Evolutionary conservation across 2,888 invertebrate species (phyloP).

Genomic region (Pandemis heparana): DNA sequence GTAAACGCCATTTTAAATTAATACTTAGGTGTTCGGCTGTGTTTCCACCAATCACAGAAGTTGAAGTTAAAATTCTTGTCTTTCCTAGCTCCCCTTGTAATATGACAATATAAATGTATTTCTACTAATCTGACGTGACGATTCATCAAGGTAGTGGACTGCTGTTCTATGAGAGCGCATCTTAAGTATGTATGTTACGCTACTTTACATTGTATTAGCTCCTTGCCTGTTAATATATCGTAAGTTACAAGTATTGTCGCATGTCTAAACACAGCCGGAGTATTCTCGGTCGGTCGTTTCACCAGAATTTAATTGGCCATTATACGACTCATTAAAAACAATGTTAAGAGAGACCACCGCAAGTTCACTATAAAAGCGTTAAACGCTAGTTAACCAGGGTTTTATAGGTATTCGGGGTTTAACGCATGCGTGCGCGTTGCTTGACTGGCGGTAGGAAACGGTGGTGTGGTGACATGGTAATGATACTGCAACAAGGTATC

Average conservation of each 20-base stretch:
- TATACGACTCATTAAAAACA: slow-evolving; percentile 82
- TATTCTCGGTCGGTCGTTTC: slow-evolving; percentile 60
- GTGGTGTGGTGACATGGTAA: slow-evolving; percentile 32
- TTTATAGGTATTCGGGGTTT: slow-evolving; percentile 66
- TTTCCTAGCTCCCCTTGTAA: no score
- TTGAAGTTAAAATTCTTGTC: no score
- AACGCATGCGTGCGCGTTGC: slow-evolving; percentile 50
- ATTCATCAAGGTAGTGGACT: no score
- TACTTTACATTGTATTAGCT: background rate
- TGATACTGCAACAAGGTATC: slow-evolving; percentile 3
- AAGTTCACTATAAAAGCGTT: slow-evolving; percentile 70
- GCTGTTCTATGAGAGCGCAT: background rate
- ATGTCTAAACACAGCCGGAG: slow-evolving; percentile 47
- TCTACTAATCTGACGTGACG: no score
- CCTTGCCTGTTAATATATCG: background rate
- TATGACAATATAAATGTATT: no score
- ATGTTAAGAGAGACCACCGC: slow-evolving; percentile 79
- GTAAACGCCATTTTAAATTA: no score
- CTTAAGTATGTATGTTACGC: background rate
- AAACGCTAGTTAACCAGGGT: slow-evolving; percentile 67
- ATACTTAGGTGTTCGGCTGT: no score
- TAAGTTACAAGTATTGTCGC: slow-evolving; percentile 20
- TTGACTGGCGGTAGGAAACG: slow-evolving; percentile 42
- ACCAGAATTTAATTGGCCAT: slow-evolving; percentile 77
- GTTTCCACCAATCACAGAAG: no score